Conservation (phyloP, 2,888 invertebrate genomes). For the Xylota sylvarum region DNA sequence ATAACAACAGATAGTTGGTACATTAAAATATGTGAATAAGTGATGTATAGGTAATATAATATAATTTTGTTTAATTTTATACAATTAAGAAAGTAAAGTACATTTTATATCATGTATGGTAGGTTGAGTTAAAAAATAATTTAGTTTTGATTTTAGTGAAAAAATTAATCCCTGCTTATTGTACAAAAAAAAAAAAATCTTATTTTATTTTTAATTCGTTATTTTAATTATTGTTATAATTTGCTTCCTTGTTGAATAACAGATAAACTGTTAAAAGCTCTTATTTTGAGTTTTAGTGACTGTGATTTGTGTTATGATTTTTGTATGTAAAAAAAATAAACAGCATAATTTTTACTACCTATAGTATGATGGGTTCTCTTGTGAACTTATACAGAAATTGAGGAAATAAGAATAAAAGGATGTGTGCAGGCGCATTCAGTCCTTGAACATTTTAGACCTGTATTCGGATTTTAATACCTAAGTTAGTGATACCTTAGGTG, state of each 20-base stretch:
- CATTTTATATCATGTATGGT: not conserved
- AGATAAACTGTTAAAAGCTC: constrained; percentile 17
- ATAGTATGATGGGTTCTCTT: too few species aligned
- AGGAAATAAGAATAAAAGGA: too few species aligned
- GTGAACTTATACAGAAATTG: too few species aligned
- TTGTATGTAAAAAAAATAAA: too few species aligned
- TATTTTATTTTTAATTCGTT: not conserved
- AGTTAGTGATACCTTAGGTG: too few species aligned
- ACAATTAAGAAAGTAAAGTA: not conserved
- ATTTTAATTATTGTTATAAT: constrained; percentile 25
- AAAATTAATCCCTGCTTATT: constrained; percentile 24
- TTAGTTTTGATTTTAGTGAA: not conserved
- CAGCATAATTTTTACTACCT: too few species aligned
- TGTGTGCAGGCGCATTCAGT: too few species aligned
- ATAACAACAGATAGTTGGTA: constrained; percentile 46
- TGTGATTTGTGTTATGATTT: not conserved
- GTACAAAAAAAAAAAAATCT: not conserved
- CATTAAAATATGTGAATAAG: constrained; percentile 10
- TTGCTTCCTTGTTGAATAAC: constrained; percentile 24
- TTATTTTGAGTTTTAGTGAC: not conserved
- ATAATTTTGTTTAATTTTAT: not conserved
- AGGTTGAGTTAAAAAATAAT: not conserved
- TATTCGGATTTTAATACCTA: too few species aligned
- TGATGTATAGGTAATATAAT: constrained; percentile 13
- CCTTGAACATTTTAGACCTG: too few species aligned